phyloP scores from a whole-genome alignment of 2,888 invertebrate genomes.

The Hecatera dysodea region DNA sequence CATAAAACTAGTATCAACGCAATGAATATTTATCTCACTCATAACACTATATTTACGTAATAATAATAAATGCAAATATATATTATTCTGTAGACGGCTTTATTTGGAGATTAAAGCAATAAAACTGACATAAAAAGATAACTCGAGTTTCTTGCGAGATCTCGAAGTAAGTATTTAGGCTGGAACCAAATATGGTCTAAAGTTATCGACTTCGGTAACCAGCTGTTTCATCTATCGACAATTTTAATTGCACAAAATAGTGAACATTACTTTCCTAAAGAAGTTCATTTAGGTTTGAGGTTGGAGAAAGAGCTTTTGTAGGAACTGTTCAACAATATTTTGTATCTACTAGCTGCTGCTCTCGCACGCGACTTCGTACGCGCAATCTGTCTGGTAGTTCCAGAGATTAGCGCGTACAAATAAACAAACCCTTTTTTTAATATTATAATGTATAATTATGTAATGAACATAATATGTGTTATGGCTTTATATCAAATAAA shows the following conservation, averaged over 20 bases:
- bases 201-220: background rate
- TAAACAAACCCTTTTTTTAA: no score
- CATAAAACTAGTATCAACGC: background rate
- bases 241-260: background rate
- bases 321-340: background rate
- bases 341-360: no score
- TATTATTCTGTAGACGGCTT: constrained; percentile 32
- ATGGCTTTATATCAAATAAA: no score
- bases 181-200: constrained; percentile 23
- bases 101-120: constrained; percentile 32
- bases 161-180: constrained; percentile 15
- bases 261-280: background rate
- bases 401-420: no score
- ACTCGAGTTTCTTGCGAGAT: constrained; percentile 16
- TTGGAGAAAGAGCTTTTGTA: background rate
- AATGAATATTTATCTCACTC: constrained; percentile 11
- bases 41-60: constrained; percentile 31
- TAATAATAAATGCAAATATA: constrained; percentile 40
- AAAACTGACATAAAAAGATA: constrained; percentile 35
- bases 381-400: no score
- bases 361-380: no score
- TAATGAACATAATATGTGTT: no score
- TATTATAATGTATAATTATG: no score
- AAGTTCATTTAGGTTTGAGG: background rate
- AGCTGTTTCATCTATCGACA: background rate